Base-by-base conservation (phyloP, 2,113 vertebrate species). In the Cromileptes altivelis region DNA sequence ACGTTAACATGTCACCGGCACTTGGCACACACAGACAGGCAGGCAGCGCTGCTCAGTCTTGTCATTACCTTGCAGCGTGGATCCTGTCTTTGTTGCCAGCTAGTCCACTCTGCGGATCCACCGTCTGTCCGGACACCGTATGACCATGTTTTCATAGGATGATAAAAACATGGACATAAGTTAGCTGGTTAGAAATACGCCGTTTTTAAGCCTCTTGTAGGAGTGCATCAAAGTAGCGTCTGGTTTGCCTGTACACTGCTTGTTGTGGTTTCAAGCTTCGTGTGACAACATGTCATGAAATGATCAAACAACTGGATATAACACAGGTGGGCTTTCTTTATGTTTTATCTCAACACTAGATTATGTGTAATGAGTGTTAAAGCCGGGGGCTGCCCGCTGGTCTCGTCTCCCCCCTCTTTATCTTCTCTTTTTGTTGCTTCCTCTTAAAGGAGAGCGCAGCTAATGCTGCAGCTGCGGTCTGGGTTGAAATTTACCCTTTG, bases 401-500 rank as follows among this genome's bases (percentile, higher is more conserved):
- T 80, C 45, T 78, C 63, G 17, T 40, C 74, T 74, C 33, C 42
- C 72, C 78, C 67, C 0, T 40, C 58, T 77, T 73, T 70, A 37
- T 86, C 82, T 77, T 93, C 88, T 94, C 93, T 96, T 97, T 96
- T 62, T 81, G 91, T 87, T 68, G 88, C 90, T 95, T 91, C 94
- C 95, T 94, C 89, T 64, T 88, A 67, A 81, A 77, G 91, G 91
- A 92, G 83, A 94, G 84, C 81, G 95, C 96, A 94, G 96, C 96
- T 95, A 80, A 80, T 72, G 96, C 95, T 63, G 96, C 79, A 68
- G 85, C 76, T 94, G 94, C 95, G 85, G 95, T 94, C 94, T 95
- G 95, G 94, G 95, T 89, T 94, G 93, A 96, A 95, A 96, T 97
- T 92, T 96, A 93, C 95, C 96, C 96, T 97, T 97, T 97, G 96